Percentiles rank a stretch among this genome's conserved stretches.
phyloP scores from a whole-genome alignment of 2,113 vertebrate genomes.

The Ibidorhyncha struthersii region DNA sequence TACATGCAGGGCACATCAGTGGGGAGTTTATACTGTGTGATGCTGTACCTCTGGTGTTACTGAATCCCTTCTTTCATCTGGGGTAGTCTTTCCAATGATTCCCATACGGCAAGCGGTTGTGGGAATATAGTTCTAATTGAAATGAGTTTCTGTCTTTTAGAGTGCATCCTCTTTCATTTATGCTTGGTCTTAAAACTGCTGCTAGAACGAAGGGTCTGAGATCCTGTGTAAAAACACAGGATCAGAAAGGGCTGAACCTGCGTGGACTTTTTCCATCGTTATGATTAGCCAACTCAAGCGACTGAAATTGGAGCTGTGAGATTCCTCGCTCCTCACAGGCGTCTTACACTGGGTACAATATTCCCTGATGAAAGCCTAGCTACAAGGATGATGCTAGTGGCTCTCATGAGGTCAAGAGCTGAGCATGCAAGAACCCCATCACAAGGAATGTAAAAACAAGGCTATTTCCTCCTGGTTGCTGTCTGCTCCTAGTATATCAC shows the following conservation, averaged over 20 bases:
- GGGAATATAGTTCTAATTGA: not conserved
- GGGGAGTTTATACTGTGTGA: accelerated
- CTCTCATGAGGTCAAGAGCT: not conserved
- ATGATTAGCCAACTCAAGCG: not conserved
- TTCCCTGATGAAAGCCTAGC: not conserved
- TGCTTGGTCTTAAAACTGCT: not conserved
- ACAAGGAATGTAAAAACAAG: not conserved
- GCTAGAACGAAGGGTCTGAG: not conserved
- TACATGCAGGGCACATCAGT: accelerated
- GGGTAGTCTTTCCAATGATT: not conserved
- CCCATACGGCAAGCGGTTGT: not conserved
- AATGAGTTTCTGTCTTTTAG: not conserved
- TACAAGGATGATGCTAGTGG: not conserved
- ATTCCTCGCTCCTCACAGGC: not conserved
- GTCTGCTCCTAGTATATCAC: not conserved
- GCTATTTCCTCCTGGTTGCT: not conserved
- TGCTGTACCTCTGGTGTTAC: not conserved
- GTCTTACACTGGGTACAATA: not conserved
- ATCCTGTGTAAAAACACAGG: not conserved
- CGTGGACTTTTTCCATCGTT: not conserved
- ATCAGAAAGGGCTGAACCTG: not conserved
- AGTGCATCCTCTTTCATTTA: not conserved
- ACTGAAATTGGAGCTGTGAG: not conserved
- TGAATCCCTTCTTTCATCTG: not conserved
- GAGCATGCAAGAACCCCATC: not conserved